Percentiles rank a stretch among this genome's conserved stretches.
Conservation (phyloP, 2,888 invertebrate genomes). For the Ypsolopha scabrella region DNA sequence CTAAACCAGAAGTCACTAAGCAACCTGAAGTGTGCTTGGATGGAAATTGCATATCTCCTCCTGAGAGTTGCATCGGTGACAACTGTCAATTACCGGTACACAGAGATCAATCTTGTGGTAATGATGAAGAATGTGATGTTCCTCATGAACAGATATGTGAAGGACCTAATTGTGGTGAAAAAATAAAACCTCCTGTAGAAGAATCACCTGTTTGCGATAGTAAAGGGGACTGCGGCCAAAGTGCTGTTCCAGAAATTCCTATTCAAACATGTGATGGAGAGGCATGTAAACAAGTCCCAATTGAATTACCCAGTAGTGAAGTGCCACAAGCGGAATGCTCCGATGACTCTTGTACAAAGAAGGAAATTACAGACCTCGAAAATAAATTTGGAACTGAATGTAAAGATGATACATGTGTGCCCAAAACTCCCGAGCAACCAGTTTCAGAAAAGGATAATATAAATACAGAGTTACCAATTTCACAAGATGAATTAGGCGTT, state of each 20-base stretch:
- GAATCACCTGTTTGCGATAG: constrained; percentile 15
- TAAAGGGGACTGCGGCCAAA: constrained; percentile 13
- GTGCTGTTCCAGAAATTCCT: constrained; percentile 9
- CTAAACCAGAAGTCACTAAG: constrained; percentile 5
- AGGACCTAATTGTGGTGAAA: constrained; percentile 13
- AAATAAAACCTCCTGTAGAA: constrained; percentile 10
- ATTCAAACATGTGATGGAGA: constrained; percentile 17
- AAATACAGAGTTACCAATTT: constrained; percentile 3
- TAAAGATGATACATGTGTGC: constrained; percentile 23
- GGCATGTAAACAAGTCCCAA: constrained; percentile 6
- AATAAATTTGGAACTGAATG: constrained; percentile 23
- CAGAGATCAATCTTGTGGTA: constrained; percentile 13
- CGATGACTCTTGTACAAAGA: constrained; percentile 34
- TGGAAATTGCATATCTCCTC: constrained; percentile 10
- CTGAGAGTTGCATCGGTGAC: constrained; percentile 19
- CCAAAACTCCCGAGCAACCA: constrained; percentile 8
- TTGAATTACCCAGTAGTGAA: constrained; percentile 3
- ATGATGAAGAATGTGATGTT: constrained; percentile 11
- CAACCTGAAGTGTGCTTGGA: constrained; percentile 16
- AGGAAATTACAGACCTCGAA: constrained; percentile 21
- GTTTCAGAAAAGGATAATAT: constrained; percentile 1
- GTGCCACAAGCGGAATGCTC: constrained; percentile 23
- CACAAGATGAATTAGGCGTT: neutral
- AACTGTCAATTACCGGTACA: constrained; percentile 17
- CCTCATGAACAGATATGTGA: constrained; percentile 16